Base-by-base conservation (phyloP, 2,888 invertebrate genomes). In the Stenodera caucasica region DNA sequence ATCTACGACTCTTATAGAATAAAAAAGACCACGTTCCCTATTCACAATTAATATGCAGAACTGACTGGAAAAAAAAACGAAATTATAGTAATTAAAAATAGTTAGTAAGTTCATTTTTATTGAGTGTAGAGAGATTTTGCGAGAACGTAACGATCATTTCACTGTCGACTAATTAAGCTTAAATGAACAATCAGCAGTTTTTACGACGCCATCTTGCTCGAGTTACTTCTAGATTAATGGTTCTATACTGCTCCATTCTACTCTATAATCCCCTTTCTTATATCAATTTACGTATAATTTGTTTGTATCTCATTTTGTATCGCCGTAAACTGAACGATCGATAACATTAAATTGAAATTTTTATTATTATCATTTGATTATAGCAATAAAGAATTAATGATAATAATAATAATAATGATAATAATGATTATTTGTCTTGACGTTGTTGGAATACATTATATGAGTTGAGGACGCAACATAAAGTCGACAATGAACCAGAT, bases 141-240 rank as follows among this genome's bases (percentile, higher is more conserved):
- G 65, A 66, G 64, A 68, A 68, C 60, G 70, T 70, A 72, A 76
- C 74, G 74, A 75, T 74, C 74, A 75, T 75, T 77, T 76, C 77
- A 77, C 70, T 75, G 77, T 73, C 73, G 74, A 69, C 77, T 78
- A 78, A 78, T 78, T 78, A 78, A 78, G 78, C 72, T 75, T 78
- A 78, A 78, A 78, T 78, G 78, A 78, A 77, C 78, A 78, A 78
- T 78, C 78, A 78, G 77, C 78, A 77, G 75, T 78, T 78, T 78
- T 78, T 77, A 78, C 76, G 77, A 75, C 74, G 76, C 77, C 77
- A 77, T 77, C 73, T 77, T 75, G 75, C 72, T 72, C 73, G 72
- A 76, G 73, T 77, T 77, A 77, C 74, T 77, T 76, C 75, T 71
- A 75, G 74, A 77, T 77, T 77, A 77, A 77, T 75, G 76, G 74